A percentile compares a stretch with the other conserved stretches of the same genome.
phyloP scores from a whole-genome alignment of 2,888 invertebrate species.

The Parelbella ahira region DNA sequence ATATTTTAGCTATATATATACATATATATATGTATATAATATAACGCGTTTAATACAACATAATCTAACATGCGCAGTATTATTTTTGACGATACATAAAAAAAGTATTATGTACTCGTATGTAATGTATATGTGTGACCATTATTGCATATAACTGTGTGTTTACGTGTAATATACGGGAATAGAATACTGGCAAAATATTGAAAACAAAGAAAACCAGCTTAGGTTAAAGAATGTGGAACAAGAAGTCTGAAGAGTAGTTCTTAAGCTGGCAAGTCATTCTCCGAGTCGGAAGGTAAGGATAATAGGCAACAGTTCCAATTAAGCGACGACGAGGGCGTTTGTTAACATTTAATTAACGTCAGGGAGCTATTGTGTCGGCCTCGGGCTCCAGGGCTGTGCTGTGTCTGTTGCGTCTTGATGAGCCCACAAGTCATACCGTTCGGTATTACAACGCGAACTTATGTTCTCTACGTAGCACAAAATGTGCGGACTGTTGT shows the following conservation, averaged over 20 bases:
- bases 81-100: no score
- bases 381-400: conserved; percentile 57
- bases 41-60: no score
- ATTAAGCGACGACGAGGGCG: conserved; percentile 79
- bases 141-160: no score
- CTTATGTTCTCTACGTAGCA: conserved; percentile 29
- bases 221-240: conserved; percentile 52
- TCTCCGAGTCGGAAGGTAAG: conserved; percentile 71
- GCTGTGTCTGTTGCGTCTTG: conserved; percentile 52
- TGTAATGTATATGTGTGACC: no score
- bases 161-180: no score
- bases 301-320: conserved; percentile 80
- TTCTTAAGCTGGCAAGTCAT: conserved; percentile 65
- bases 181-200: no score
- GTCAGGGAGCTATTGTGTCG: conserved; percentile 74
- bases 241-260: conserved; percentile 63
- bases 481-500: conserved; percentile 31
- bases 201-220: conserved; percentile 38
- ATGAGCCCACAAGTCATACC: conserved; percentile 59
- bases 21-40: no score
- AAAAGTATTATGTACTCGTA: no score
- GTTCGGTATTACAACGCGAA: conserved; percentile 54
- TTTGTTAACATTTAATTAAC: conserved; percentile 81
- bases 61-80: no score
- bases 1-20: no score